Evolutionary conservation across 2,797 vertebrate species (phyloP).

Genomic region (Bradypodion ventrale): DNA sequence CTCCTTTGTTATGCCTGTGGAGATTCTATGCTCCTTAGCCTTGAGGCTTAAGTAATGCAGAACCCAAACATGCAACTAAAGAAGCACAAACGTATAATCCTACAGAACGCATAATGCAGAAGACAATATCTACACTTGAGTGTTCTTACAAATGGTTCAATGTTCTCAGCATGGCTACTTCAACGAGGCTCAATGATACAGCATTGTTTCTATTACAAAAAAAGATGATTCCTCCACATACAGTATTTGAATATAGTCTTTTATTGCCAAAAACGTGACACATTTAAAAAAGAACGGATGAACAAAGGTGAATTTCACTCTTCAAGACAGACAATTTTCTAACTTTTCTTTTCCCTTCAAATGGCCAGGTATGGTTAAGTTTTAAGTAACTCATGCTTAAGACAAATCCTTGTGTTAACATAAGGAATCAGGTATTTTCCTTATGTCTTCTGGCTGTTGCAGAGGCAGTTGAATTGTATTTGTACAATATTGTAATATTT

Average conservation of each 20-base stretch:
- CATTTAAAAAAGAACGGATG: background rate
- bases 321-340: background rate
- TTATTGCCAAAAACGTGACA: conserved; percentile 44
- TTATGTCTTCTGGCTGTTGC: too few relatives aligned
- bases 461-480: background rate
- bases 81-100: background rate
- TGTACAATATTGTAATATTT: too few relatives aligned
- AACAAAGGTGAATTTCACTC: background rate
- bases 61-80: background rate
- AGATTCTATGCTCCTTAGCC: background rate
- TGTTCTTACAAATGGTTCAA: background rate
- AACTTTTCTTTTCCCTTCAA: background rate
- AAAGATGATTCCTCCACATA: conserved; percentile 59
- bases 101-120: background rate
- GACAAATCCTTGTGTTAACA: background rate
- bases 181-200: background rate
- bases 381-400: background rate
- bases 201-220: conserved; percentile 30
- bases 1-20: background rate
- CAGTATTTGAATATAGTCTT: conserved; percentile 61
- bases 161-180: background rate
- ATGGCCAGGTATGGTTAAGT: background rate
- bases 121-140: background rate
- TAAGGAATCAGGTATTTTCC: background rate
- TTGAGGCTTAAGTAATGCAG: background rate